phyloP scores from a whole-genome alignment of 2,888 invertebrate species.

The Melikaiella ostensackeni region DNA sequence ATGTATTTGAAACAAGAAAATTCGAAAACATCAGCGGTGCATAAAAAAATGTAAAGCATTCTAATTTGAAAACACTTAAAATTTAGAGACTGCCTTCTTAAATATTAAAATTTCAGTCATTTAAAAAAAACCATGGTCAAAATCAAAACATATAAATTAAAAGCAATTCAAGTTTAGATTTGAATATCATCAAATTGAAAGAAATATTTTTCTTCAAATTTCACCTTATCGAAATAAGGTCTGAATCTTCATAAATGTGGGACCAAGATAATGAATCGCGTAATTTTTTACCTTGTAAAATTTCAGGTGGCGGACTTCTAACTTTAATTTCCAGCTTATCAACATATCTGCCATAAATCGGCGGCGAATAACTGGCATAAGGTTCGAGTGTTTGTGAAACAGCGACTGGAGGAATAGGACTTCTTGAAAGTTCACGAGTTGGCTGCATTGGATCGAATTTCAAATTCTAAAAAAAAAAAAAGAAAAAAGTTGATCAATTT shows the following conservation, averaged over 20 bases:
- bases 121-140: no score
- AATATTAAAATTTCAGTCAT: no score
- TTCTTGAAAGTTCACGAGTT: constrained; percentile 60
- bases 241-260: neutral
- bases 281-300: constrained; percentile 14
- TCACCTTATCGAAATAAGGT: no score
- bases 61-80: no score
- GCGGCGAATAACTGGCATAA: constrained; percentile 44
- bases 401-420: constrained; percentile 53
- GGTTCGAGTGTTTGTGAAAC: constrained; percentile 23
- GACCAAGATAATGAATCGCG: neutral
- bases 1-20: no score
- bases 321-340: neutral
- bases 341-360: constrained; percentile 41
- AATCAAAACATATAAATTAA: no score
- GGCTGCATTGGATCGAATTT: constrained; percentile 66
- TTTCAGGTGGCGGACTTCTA: constrained; percentile 12
- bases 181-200: no score
- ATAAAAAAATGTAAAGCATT: no score
- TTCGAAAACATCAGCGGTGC: no score
- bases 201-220: no score
- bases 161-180: no score
- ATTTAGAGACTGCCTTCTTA: no score
- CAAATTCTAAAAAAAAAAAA: constrained; percentile 47
- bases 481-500: constrained; percentile 19